Conservation (phyloP, 53 echinoderm and acorn worm species). For the Echinometra lucunter region DNA sequence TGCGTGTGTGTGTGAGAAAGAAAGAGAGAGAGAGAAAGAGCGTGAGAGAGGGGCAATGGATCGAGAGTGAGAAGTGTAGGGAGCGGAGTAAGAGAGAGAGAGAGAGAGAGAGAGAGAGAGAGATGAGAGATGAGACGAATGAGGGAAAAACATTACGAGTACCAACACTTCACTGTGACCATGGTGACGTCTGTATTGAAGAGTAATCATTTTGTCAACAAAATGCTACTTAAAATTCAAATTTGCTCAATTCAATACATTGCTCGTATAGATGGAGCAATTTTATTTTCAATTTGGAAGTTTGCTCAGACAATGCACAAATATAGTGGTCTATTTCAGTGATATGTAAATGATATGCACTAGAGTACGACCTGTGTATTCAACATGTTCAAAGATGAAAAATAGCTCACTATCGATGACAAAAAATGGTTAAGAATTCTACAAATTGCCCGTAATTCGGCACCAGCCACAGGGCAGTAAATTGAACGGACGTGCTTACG, state of each 20-base stretch:
- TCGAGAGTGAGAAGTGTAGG: not conserved
- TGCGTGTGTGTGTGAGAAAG: not conserved
- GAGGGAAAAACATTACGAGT: not conserved
- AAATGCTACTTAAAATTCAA: not conserved
- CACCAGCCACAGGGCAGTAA: not conserved
- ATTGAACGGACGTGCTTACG: not conserved
- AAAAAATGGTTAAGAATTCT: not conserved
- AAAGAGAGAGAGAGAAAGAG: too few species aligned
- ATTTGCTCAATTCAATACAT: not conserved
- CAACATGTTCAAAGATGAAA: not conserved
- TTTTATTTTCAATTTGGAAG: not conserved
- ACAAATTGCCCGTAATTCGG: not conserved
- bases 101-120: not conserved
- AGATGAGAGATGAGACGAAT: not conserved
- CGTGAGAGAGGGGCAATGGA: not conserved
- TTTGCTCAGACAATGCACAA: not conserved
- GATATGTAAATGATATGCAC: not conserved
- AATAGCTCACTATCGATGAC: not conserved
- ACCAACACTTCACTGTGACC: not conserved
- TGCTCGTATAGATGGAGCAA: not conserved
- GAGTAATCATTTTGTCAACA: not conserved
- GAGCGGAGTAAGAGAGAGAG: not conserved
- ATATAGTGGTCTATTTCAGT: not conserved
- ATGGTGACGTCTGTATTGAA: not conserved
- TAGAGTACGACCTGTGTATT: too few species aligned